A percentile compares a stretch with the other conserved stretches of the same genome.
phyloP scores from a whole-genome alignment of 2,888 invertebrate species.

The Luperina nickerlii region DNA sequence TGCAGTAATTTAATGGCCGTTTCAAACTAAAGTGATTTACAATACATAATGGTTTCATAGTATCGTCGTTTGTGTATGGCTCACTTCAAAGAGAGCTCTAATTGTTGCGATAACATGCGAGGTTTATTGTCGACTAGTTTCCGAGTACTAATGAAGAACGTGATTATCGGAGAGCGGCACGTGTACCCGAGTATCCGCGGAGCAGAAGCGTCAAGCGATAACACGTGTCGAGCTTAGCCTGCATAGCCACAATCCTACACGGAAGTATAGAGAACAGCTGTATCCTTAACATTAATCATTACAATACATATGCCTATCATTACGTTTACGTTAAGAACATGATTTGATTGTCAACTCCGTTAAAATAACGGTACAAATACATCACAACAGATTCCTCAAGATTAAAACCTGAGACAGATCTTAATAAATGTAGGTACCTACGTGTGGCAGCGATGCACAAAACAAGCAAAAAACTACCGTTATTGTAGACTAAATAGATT shows the following conservation, averaged over 20 bases:
- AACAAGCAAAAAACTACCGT: slow-evolving; percentile 82
- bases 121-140: slow-evolving; percentile 74
- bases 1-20: slow-evolving; percentile 50
- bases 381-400: slow-evolving; percentile 70
- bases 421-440: slow-evolving; percentile 79
- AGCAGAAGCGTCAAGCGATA: slow-evolving; percentile 53
- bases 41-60: slow-evolving; percentile 58
- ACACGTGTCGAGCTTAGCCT: slow-evolving; percentile 71
- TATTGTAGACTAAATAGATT: slow-evolving; percentile 87
- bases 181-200: slow-evolving; percentile 62
- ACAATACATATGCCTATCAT: slow-evolving; percentile 35
- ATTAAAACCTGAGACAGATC: slow-evolving; percentile 79
- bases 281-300: slow-evolving; percentile 46
- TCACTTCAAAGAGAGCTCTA: slow-evolving; percentile 63
- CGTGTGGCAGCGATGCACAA: slow-evolving; percentile 76
- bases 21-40: slow-evolving; percentile 51
- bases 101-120: slow-evolving; percentile 70
- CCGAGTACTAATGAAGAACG: slow-evolving; percentile 73
- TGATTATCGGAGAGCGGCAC: slow-evolving; percentile 74
- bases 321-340: slow-evolving; percentile 48
- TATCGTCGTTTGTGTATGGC: slow-evolving; percentile 51
- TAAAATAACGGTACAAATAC: slow-evolving; percentile 74
- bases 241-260: slow-evolving; percentile 65
- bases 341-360: slow-evolving; percentile 68
- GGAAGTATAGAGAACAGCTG: slow-evolving; percentile 65